Evolutionary conservation across 1,140 invertebrate genomes (phyloP).

Genomic region (Scylla paramamosain): DNA sequence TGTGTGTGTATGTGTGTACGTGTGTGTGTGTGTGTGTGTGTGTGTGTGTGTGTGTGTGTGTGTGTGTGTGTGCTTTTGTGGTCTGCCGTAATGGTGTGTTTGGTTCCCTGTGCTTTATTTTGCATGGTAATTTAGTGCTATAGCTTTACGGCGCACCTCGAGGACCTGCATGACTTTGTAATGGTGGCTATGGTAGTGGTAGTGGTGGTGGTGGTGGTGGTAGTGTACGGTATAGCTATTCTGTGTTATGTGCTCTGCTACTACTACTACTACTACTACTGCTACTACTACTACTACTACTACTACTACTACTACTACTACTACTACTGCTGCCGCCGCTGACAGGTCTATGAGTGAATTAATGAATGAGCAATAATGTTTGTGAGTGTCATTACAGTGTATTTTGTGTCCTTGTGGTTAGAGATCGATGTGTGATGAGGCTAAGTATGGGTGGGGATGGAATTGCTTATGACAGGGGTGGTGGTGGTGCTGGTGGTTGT

Average conservation of each 20-base stretch:
- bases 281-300: constrained; percentile 22
- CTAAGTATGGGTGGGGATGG: too few relatives aligned
- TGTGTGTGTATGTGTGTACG: constrained; percentile 1
- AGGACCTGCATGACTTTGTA: neutral
- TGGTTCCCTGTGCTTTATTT: neutral
- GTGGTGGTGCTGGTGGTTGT: neutral
- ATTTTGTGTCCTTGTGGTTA: neutral
- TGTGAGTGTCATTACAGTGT: neutral
- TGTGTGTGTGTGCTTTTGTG: neutral
- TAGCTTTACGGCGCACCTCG: neutral
- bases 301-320: neutral
- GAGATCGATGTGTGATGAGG: neutral
- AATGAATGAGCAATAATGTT: neutral
- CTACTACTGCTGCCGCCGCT: neutral
- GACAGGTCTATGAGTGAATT: neutral
- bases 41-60: constrained; percentile 21
- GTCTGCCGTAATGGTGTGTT: neutral
- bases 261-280: constrained; percentile 15
- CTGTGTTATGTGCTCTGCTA: too few relatives aligned
- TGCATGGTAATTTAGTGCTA: neutral
- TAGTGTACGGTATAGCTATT: neutral
- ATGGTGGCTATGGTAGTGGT: neutral
- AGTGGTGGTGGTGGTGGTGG: neutral
- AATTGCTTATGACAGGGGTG: too few relatives aligned
- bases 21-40: constrained; percentile 24